phyloP scores from a whole-genome alignment of 2,797 vertebrate species.

The Pitangus sulphuratus region DNA sequence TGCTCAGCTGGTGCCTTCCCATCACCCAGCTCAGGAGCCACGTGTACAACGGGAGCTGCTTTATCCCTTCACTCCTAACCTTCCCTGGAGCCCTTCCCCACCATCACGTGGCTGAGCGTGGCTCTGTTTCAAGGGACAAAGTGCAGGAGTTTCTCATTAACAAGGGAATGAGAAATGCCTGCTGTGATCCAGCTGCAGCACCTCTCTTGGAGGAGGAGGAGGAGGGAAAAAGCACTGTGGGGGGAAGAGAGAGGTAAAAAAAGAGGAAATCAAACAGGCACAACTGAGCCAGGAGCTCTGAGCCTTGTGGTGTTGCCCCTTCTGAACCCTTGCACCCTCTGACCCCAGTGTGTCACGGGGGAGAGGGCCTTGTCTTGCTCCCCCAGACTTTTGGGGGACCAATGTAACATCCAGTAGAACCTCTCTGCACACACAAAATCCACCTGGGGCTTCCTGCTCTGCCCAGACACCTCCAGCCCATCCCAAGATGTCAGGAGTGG shows the following conservation, averaged over 20 bases:
- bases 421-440: not conserved
- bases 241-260: not conserved
- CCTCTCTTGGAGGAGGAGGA: not conserved
- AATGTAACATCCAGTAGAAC: not conserved
- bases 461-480: not conserved
- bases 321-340: no score
- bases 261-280: not conserved
- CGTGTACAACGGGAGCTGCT: fast-evolving
- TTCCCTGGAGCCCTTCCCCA: not conserved
- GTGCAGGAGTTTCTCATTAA: slow-evolving; percentile 82
- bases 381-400: not conserved
- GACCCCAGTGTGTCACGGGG: fast-evolving
- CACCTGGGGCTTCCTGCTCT: not conserved
- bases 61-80: not conserved
- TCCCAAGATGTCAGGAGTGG: fast-evolving
- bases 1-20: not conserved
- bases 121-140: slow-evolving; percentile 73
- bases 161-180: slow-evolving; percentile 46
- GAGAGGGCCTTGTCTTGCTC: not conserved
- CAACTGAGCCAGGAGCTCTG: not conserved
- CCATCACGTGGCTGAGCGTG: slow-evolving; percentile 12
- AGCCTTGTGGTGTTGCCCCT: fast-evolving
- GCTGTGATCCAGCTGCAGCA: slow-evolving; percentile 50
- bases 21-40: not conserved
- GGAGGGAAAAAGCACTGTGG: not conserved